These are phyloP conservation scores for Coreoperca whiteheadi DNA, from an alignment of 2,113 vertebrate species.

Conservation along the genomic window DNA sequence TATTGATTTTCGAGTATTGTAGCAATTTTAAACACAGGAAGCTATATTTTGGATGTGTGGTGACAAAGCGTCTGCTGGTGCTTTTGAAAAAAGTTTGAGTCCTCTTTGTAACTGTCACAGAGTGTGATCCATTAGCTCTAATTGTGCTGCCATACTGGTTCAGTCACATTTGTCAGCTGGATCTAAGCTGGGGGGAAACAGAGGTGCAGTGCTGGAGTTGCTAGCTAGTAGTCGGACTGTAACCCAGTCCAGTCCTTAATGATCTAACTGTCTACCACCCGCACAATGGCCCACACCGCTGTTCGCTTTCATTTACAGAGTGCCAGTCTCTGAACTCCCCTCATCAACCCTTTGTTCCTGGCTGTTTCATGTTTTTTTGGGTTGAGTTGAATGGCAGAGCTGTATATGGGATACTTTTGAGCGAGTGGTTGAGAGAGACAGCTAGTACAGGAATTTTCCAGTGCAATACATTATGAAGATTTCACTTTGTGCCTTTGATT, in stretches of 20 bases:
- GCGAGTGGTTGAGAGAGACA: constrained; percentile 68
- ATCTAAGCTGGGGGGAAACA: constrained; percentile 65
- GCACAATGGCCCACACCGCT: constrained; percentile 78
- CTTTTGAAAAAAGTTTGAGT: constrained; percentile 71
- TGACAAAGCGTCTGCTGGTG: constrained; percentile 29
- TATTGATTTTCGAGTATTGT: constrained; percentile 57
- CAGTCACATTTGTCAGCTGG: constrained; percentile 75
- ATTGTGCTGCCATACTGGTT: constrained; percentile 74
- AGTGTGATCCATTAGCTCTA: constrained; percentile 70
- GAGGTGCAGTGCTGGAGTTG: constrained; percentile 69
- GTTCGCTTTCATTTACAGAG: constrained; percentile 84
- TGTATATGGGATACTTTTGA: constrained; percentile 82
- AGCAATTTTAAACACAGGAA: constrained; percentile 31
- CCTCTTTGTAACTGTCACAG: constrained; percentile 50
- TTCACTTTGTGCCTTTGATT: constrained; percentile 88
- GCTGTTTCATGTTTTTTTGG: constrained; percentile 80
- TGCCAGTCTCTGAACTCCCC: constrained; percentile 73
- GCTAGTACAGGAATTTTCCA: constrained; percentile 72
- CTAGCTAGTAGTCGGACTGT: constrained; percentile 67
- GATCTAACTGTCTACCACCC: constrained; percentile 82
- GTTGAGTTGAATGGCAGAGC: constrained; percentile 73
- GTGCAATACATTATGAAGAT: constrained; percentile 87
- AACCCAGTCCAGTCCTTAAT: constrained; percentile 80
- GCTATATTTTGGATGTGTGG: constrained; percentile 31
- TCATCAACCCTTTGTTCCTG: constrained; percentile 83